These are phyloP conservation scores for Malthinus flaveolus DNA, from an alignment of 2,888 invertebrate genomes.

Conservation along the genomic window DNA sequence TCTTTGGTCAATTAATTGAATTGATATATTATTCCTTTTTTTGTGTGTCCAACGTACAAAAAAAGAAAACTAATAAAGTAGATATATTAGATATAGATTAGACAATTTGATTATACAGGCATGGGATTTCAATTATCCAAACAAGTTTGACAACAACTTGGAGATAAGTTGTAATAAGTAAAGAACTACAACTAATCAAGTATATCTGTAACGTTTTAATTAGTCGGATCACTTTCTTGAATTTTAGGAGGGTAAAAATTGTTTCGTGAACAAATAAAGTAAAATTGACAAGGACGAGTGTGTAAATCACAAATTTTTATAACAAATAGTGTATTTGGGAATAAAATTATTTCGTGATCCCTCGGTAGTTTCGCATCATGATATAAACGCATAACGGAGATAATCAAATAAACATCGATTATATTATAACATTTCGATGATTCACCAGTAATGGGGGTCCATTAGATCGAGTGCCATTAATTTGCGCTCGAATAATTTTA, in stretches of 20 bases:
- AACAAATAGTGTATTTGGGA: neutral
- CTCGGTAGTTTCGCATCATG: conserved; percentile 9
- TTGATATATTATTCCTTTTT: too few relatives aligned
- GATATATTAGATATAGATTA: neutral
- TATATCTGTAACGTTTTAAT: conserved; percentile 2
- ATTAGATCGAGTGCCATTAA: conserved; percentile 27
- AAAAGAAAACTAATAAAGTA: too few relatives aligned
- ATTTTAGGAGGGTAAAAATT: neutral
- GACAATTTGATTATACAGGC: conserved; percentile 2
- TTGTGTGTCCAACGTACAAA: too few relatives aligned
- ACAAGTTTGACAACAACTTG: conserved; percentile 4
- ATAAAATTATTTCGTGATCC: neutral
- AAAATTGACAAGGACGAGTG: too few relatives aligned
- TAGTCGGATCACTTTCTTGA: conserved; percentile 1
- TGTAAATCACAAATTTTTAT: neutral
- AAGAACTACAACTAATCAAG: neutral
- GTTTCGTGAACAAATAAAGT: too few relatives aligned
- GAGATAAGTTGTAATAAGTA: neutral
- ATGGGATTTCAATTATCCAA: conserved; percentile 3
- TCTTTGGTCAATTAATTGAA: too few relatives aligned
- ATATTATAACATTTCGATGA: conserved; percentile 33
- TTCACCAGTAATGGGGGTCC: conserved; percentile 35
- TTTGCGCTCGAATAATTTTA: conserved; percentile 22
- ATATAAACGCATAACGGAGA: conserved; percentile 23
- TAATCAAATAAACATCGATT: conserved; percentile 42